Percentiles rank a stretch among this genome's conserved stretches.
These are phyloP conservation scores for Rhodinocichla rosea DNA, from an alignment of 2,113 vertebrate species.

Conservation along the genomic window DNA sequence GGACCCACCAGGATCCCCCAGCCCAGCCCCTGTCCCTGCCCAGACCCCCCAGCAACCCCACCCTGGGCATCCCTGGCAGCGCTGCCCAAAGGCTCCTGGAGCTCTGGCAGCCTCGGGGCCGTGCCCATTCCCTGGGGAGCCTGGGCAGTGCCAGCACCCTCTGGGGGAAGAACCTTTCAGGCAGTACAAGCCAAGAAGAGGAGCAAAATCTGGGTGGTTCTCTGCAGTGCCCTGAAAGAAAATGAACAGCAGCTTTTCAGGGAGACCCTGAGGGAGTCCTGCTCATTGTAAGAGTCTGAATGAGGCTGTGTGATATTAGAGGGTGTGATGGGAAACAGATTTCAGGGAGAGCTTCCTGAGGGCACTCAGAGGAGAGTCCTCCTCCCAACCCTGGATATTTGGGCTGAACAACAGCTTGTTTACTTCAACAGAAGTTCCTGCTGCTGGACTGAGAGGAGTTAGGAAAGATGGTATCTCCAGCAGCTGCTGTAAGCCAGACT, in stretches of 20 bases:
- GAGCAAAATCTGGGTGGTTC: background rate
- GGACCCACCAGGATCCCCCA: rapidly evolving
- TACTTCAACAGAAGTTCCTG: background rate
- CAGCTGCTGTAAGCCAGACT: background rate
- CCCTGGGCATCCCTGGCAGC: background rate
- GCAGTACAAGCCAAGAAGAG: background rate
- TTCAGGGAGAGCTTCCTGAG: background rate
- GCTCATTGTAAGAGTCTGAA: background rate
- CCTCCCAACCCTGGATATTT: background rate
- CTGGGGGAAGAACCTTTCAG: background rate
- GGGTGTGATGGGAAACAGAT: background rate
- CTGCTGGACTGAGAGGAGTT: background rate
- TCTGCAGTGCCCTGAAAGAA: background rate
- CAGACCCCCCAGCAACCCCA: background rate
- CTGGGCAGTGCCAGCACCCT: background rate
- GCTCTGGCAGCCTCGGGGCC: background rate
- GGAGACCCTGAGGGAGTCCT: background rate
- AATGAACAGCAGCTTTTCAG: background rate
- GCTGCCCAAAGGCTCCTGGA: background rate
- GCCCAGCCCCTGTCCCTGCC: rapidly evolving
- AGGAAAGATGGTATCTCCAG: background rate
- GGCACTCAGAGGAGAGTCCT: background rate
- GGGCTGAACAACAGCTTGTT: background rate
- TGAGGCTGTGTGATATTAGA: background rate
- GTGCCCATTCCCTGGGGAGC: background rate